Conservation (phyloP, 2,797 vertebrate genomes). For the Poecile montanus region DNA sequence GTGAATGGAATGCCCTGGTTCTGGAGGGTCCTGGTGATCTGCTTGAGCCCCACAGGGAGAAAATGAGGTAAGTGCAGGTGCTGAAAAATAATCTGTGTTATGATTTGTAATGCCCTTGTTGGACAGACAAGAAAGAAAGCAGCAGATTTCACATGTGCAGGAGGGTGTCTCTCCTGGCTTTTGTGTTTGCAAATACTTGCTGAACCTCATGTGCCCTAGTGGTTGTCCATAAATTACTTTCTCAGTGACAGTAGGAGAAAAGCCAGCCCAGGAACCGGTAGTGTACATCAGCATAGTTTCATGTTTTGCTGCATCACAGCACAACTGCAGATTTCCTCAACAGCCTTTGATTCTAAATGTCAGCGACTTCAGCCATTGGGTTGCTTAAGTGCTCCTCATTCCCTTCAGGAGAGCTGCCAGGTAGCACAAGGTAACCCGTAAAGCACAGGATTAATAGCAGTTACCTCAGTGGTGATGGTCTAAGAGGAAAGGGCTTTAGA, state of each 20-base stretch:
- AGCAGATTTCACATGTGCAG: neutral
- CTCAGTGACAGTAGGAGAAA: neutral
- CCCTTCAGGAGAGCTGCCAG: neutral
- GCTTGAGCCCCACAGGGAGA: neutral
- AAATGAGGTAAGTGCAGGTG: neutral
- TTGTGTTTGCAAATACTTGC: neutral
- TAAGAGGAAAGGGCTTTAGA: neutral
- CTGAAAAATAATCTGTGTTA: neutral
- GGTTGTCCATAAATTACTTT: neutral
- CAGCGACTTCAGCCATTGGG: neutral
- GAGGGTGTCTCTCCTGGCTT: neutral
- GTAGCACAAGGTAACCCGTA: conserved; percentile 35
- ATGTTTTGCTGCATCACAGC: neutral
- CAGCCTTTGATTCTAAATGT: neutral
- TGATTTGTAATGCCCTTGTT: neutral
- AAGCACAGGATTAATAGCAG: conserved; percentile 38
- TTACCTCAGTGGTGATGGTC: neutral
- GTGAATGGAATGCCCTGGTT: neutral
- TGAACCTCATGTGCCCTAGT: neutral
- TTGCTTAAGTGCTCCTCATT: neutral
- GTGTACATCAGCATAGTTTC: neutral
- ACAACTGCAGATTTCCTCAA: neutral
- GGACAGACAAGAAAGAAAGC: neutral
- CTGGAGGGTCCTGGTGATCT: neutral
- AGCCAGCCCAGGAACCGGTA: neutral